Percentiles rank a stretch among this genome's conserved stretches.
phyloP scores from a whole-genome alignment of 2,797 vertebrate genomes.

The Peromyscus aztecus region DNA sequence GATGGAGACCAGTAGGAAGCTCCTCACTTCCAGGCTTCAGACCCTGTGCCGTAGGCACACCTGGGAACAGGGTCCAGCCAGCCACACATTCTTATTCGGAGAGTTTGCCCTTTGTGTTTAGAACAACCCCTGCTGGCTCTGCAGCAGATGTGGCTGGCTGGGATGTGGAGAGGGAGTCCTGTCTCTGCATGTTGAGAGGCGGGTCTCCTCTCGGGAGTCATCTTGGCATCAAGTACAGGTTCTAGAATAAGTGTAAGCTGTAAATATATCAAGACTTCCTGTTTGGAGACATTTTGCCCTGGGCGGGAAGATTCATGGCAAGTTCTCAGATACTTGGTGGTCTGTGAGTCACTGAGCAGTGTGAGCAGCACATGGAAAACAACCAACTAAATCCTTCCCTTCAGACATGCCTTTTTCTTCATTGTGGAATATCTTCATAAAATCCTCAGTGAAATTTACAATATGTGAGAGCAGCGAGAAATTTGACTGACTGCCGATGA shows the following conservation, averaged over 20 bases:
- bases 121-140: fast-evolving
- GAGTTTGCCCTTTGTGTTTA: neutral
- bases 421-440: neutral
- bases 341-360: neutral
- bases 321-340: neutral
- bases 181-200: neutral
- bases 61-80: neutral
- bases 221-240: neutral
- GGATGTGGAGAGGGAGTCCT: fast-evolving
- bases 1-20: neutral
- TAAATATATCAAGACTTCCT: neutral
- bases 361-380: neutral
- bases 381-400: neutral
- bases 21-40: neutral
- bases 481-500: neutral
- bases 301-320: neutral
- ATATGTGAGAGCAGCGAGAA: neutral
- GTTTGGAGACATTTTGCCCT: neutral
- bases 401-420: neutral
- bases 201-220: neutral
- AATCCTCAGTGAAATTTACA: neutral
- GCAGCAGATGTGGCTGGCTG: neutral
- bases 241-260: neutral
- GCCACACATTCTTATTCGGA: fast-evolving
- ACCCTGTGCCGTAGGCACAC: neutral